phyloP scores from a whole-genome alignment of 2,113 vertebrate genomes.

The Lonchura striata region DNA sequence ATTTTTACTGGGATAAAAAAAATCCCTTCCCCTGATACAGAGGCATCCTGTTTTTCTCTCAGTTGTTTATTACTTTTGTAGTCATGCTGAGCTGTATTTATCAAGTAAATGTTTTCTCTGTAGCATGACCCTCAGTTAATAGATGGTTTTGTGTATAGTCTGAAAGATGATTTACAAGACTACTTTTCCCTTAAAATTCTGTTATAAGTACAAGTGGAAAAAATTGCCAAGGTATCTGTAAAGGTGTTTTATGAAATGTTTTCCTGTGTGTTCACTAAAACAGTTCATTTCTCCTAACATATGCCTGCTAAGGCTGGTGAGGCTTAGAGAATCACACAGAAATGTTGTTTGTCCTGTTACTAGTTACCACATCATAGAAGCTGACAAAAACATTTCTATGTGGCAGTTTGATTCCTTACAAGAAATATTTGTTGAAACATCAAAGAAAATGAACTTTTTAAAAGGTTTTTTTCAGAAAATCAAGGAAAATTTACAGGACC shows the following conservation, averaged over 20 bases:
- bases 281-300: not conserved
- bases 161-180: not conserved
- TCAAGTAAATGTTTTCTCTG: not conserved
- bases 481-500: not conserved
- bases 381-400: not conserved
- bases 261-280: not conserved
- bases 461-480: not conserved
- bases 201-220: not conserved
- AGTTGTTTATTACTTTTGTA: not conserved
- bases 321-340: not conserved
- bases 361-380: not conserved
- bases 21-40: not conserved
- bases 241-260: not conserved
- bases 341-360: not conserved
- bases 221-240: not conserved
- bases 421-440: not conserved
- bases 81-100: not conserved
- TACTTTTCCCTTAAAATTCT: not conserved
- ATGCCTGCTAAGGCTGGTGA: not conserved
- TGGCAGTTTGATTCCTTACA: not conserved
- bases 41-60: not conserved
- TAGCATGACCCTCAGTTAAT: not conserved
- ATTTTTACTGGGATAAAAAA: not conserved
- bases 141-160: not conserved
- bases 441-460: not conserved